Evolutionary conservation across 2,888 invertebrate species (phyloP).

Genomic region (Eumerus sabulonum): DNA sequence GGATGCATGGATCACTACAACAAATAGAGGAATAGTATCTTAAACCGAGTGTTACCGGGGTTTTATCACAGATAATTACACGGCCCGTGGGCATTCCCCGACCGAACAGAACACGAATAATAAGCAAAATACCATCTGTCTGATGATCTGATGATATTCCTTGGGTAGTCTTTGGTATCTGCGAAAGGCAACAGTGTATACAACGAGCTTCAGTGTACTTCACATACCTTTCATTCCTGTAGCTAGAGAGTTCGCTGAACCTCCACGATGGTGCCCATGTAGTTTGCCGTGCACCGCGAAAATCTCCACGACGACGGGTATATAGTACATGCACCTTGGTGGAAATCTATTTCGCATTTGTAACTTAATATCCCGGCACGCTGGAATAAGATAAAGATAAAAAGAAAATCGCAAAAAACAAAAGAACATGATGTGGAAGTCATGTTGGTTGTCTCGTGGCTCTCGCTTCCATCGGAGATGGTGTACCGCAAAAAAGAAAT

Average conservation of each 20-base stretch:
- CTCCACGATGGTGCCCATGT: constrained; percentile 26
- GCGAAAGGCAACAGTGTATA: constrained; percentile 8
- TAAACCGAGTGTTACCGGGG: constrained; percentile 44
- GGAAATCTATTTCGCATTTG: constrained; percentile 56
- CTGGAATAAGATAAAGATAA: constrained; percentile 26
- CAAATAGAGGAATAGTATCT: not conserved
- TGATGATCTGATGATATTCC: constrained; percentile 46
- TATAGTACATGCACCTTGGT: constrained; percentile 15
- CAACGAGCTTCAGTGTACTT: constrained; percentile 19
- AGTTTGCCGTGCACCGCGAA: too few relatives aligned
- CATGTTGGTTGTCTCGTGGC: constrained; percentile 7
- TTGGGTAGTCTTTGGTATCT: constrained; percentile 24
- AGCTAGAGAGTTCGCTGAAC: constrained; percentile 58
- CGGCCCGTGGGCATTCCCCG: constrained; percentile 42
- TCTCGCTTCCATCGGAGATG: not conserved
- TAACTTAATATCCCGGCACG: constrained; percentile 59
- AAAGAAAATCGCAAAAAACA: constrained; percentile 11
- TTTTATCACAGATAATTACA: constrained; percentile 56
- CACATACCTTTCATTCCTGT: constrained; percentile 49
- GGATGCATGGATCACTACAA: too few relatives aligned
- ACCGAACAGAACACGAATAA: constrained; percentile 26
- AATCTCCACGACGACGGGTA: not conserved
- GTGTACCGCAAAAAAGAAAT: constrained; percentile 38
- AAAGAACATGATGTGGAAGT: constrained; percentile 40
- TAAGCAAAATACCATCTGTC: constrained; percentile 43